Evolutionary conservation across 2,888 invertebrate species (phyloP).

Genomic region (Taenaris catops): DNA sequence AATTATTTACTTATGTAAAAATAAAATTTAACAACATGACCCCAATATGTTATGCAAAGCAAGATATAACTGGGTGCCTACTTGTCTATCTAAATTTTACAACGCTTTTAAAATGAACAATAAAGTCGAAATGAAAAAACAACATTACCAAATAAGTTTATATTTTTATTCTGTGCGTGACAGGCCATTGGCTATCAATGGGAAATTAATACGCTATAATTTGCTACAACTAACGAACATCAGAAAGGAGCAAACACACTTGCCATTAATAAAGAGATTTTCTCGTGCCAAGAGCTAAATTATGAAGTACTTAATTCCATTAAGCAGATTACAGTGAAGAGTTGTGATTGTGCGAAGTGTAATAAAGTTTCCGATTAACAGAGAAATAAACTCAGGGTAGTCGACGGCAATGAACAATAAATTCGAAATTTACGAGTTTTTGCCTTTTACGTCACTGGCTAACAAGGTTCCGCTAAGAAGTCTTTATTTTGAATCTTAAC

Average conservation of each 20-base stretch:
- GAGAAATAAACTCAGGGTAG: constrained; percentile 7
- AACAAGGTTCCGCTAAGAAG: constrained; percentile 12
- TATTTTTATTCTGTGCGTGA: too few relatives aligned
- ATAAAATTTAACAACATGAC: too few relatives aligned
- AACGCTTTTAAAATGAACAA: too few relatives aligned
- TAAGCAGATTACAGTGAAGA: constrained; percentile 5
- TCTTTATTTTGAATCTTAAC: constrained; percentile 18
- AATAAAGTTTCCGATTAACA: constrained; percentile 11
- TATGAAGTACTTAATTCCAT: constrained; percentile 10
- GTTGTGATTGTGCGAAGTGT: constrained; percentile 6
- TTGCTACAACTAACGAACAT: not conserved
- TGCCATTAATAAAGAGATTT: constrained; percentile 3
- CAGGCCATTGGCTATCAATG: too few relatives aligned
- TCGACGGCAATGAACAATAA: constrained; percentile 8
- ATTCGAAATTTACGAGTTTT: constrained; percentile 9
- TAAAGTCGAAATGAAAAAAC: too few relatives aligned
- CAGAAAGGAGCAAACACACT: not conserved
- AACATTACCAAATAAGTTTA: too few relatives aligned
- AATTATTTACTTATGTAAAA: too few relatives aligned
- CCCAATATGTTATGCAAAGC: too few relatives aligned
- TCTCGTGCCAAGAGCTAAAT: not conserved
- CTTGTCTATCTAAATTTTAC: too few relatives aligned
- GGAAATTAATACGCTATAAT: too few relatives aligned
- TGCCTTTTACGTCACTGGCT: constrained; percentile 10
- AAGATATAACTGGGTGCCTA: too few relatives aligned